phyloP scores from a whole-genome alignment of 2,888 invertebrate genomes.

The Empis stercorea region DNA sequence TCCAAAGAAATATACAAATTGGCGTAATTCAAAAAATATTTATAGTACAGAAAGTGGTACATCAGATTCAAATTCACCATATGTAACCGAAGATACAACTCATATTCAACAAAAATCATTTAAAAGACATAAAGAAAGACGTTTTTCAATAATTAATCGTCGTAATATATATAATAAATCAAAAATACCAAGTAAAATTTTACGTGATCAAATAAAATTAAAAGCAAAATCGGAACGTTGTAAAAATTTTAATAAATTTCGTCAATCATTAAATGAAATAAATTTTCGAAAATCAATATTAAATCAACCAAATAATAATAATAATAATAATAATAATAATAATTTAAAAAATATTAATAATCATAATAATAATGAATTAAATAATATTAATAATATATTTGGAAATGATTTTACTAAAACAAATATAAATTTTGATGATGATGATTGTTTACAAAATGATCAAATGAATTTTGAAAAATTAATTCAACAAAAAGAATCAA shows the following conservation, averaged over 20 bases:
- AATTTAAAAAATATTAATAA: neutral
- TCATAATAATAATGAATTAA: too few species aligned
- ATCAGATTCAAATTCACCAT: slow-evolving; percentile 12
- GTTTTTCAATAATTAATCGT: slow-evolving; percentile 10
- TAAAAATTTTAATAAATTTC: slow-evolving; percentile 18
- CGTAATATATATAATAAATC: slow-evolving; percentile 16
- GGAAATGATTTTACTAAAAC: neutral
- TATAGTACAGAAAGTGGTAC: slow-evolving; percentile 9
- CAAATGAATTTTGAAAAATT: slow-evolving; percentile 21
- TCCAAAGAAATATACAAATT: neutral
- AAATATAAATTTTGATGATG: too few species aligned
- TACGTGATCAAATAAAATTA: slow-evolving; percentile 15
- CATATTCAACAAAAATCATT: too few species aligned
- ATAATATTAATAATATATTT: neutral
- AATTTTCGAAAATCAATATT: slow-evolving; percentile 8
- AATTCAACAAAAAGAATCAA: slow-evolving; percentile 20
- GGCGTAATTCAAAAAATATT: slow-evolving; percentile 7
- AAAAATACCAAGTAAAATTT: slow-evolving; percentile 10
- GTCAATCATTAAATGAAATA: slow-evolving; percentile 10
- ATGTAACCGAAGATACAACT: neutral
- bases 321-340: too few species aligned
- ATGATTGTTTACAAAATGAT: neutral
- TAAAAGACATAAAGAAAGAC: neutral
- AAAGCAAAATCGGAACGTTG: slow-evolving; percentile 19
- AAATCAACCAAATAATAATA: neutral